Percentiles rank a stretch among this genome's conserved stretches.
phyloP scores from a whole-genome alignment of 2,888 invertebrate species.

The Rhogogaster chlorosoma region DNA sequence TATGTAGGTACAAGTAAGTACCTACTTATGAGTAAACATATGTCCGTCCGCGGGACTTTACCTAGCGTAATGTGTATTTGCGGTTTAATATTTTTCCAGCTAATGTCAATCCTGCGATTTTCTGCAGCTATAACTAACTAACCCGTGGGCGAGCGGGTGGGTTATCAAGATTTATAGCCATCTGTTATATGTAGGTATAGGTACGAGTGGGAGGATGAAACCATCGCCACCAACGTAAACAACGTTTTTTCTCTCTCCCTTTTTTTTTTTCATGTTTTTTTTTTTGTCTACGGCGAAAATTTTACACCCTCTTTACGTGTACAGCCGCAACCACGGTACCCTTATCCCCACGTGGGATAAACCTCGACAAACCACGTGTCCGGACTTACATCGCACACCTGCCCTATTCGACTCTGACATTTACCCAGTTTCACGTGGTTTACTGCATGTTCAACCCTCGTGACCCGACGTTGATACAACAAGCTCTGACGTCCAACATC shows the following conservation, averaged over 20 bases:
- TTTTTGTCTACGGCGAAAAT: background rate
- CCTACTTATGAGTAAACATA: background rate
- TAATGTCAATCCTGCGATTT: slow-evolving; percentile 6
- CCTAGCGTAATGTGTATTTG: slow-evolving; percentile 9
- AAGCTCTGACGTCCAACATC: background rate
- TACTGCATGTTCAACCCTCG: background rate
- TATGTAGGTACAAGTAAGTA: background rate
- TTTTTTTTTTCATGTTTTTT: too few relatives aligned
- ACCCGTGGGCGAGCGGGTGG: slow-evolving; percentile 1
- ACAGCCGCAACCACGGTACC: background rate
- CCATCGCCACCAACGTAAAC: background rate
- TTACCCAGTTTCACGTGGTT: slow-evolving; percentile 11
- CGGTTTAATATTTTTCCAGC: slow-evolving; percentile 15
- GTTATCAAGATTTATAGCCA: slow-evolving; percentile 20
- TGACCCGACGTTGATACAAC: slow-evolving; percentile 1
- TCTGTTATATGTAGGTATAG: background rate
- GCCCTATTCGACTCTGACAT: background rate
- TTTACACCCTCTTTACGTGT: background rate
- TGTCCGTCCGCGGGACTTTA: slow-evolving; percentile 1
- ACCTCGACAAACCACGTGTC: slow-evolving; percentile 6
- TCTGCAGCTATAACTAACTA: background rate
- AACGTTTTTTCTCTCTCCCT: background rate
- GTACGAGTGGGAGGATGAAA: slow-evolving; percentile 2
- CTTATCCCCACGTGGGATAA: background rate
- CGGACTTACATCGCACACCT: background rate